Base-by-base conservation (phyloP, 2,888 invertebrate species). In the Limenitis camilla region DNA sequence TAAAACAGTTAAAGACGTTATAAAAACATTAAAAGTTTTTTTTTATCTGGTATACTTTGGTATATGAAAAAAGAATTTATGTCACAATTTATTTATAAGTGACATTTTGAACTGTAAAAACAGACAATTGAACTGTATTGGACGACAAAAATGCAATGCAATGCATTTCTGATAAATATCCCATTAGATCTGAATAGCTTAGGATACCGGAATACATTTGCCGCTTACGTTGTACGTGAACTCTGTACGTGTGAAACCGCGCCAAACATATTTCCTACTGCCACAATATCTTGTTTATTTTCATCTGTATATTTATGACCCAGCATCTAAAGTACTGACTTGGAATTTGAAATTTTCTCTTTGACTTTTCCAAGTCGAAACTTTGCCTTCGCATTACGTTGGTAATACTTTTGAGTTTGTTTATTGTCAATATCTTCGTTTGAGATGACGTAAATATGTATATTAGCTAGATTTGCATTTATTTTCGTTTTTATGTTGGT, bases 261-360 rank as follows among this genome's bases (percentile, higher is more conserved):
- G 39, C 48, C 54, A 49, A 52, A 43, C 49, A 57, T 46, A 54
- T 53, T 54, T 57, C 38, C n/a, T n/a, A n/a, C 35, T 45, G 39
- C 53, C 45, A 48, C 56, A 51, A 45, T 51, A 56, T 52, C 53
- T 49, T 46, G 51, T 53, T 56, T 54, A 53, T 53, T 50, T 50
- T 56, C 45, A 48, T 53, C 41, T 53, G 48, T 56, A 53, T 53
- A 56, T 56, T 54, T 56, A 56, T 53, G 36, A 48, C 42, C 44
- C 19, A 40, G 47, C 38, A 44, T 53, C 53, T 45, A 44, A 53
- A 56, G 48, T 47, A 39, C 43, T 40, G 42, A 38, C 51, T 53
- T 52, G 48, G 53, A 49, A 53, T 56, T 53, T 49, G 36, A 53
- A 48, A 51, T 54, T 56, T 53, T 51, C 49, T 54, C 51, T 47